Base-by-base conservation (phyloP, 2,113 vertebrate genomes). In the Trematomus loennbergii region DNA sequence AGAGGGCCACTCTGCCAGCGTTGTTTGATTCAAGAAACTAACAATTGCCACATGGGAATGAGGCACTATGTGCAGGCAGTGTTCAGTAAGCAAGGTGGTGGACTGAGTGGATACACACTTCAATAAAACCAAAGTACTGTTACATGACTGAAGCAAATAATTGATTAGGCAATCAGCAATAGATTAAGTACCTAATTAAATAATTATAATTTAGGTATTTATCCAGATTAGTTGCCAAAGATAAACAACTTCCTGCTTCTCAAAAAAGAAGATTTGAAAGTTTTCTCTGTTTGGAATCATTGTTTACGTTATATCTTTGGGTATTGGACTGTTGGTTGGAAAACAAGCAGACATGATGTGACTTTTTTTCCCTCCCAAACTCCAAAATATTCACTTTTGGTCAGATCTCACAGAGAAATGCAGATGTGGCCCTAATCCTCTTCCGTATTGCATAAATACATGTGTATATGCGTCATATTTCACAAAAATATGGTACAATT, bases 1-100 rank as follows among this genome's bases (percentile, higher is more conserved):
- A 77, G 68, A 78, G 81, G 25, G 75, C 61, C 50, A 43, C 61
- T 88, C 65, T 67, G 71, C 76, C 74, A 67, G 25, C 29, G 33
- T 64, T 76, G 63, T 78, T 83, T 83, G 73, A 90, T 50, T 81
- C 43, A 73, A 52, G 75, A 46, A 59, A 18, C 70, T 83, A 88
- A 89, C 72, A 18, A 75, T 79, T 85, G 80, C 80, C 90, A 88
- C 86, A 89, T 88, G 82, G 54, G 57, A 82, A 63, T 81, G 79
- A 84, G 57, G 70, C 76, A 71, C 68, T 55, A 78, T 82, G 73
- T 69, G 29, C 49, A 68, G 43, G 58, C 20, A 68, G 55, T 68
- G 68, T 59, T 49, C 15, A 16, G 36, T n/a, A 40, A 9, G 59
- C 25, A 12, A 20, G 11, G 16, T 59, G 53, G 20, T 57, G n/a